Percentiles rank a stretch among this genome's conserved stretches.
Conservation (phyloP, 2,113 vertebrate species). For the Mus musculus region DNA sequence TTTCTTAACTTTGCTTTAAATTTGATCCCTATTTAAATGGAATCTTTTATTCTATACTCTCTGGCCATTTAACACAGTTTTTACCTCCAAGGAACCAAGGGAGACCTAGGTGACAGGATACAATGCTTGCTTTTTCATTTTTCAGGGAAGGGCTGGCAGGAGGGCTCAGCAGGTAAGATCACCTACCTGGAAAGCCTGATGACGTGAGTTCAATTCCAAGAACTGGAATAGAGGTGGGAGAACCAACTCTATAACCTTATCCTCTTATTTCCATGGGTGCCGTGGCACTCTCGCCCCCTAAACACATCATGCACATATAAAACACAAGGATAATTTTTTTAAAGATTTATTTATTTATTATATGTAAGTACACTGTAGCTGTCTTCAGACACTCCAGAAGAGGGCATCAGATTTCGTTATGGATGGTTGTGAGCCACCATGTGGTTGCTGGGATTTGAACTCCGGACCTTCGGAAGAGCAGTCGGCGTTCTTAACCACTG, state of each 20-base stretch:
- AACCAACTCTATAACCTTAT: not conserved
- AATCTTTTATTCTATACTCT: not conserved
- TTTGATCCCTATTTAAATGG: not conserved
- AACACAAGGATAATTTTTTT: not conserved
- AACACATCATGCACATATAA: not conserved
- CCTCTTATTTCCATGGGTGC: no score
- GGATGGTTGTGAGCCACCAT: no score
- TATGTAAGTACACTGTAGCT: no score
- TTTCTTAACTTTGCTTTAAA: not conserved
- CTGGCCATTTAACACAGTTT: not conserved
- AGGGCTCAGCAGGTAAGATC: not conserved
- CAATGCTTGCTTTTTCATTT: not conserved
- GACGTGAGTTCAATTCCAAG: not conserved
- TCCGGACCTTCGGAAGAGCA: no score
- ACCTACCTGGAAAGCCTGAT: not conserved
- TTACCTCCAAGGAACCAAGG: not conserved
- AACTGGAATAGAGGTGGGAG: not conserved
- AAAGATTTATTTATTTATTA: no score
- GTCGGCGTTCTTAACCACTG: no score
- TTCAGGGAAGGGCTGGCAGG: not conserved
- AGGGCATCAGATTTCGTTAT: no score
- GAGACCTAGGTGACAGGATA: not conserved
- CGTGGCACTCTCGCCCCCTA: no score
- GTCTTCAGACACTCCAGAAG: no score
- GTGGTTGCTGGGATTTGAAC: no score